Percentiles rank a stretch among this genome's conserved stretches.
phyloP scores from a whole-genome alignment of 2,888 invertebrate species.

The Phengaris arion region DNA sequence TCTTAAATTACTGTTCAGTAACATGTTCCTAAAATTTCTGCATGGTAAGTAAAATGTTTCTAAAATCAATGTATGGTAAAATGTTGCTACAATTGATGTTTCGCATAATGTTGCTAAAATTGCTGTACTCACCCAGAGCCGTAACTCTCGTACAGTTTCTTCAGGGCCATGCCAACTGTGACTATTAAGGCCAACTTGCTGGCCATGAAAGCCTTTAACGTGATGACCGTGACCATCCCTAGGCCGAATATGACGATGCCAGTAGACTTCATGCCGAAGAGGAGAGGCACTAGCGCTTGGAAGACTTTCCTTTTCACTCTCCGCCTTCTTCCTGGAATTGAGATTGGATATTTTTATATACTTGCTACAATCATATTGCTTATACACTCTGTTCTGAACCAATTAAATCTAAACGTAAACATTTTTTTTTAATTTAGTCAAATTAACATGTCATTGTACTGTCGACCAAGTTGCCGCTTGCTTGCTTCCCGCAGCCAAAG shows the following conservation, averaged over 20 bases:
- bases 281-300: conserved; percentile 82
- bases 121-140: conserved; percentile 61
- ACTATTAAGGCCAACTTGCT: conserved; percentile 84
- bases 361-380: not conserved
- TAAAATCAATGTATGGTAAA: not conserved
- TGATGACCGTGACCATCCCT: conserved; percentile 80
- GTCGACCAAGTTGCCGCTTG: no score
- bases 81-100: no score
- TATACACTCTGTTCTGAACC: no score
- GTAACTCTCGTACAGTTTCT: conserved; percentile 81
- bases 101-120: not conserved
- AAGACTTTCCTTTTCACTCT: conserved; percentile 77
- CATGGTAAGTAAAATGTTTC: not conserved
- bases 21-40: not conserved
- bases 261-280: conserved; percentile 84
- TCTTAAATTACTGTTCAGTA: not conserved
- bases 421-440: no score
- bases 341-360: not conserved
- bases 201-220: conserved; percentile 84
- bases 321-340: conserved; percentile 64
- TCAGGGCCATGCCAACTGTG: conserved; percentile 80
- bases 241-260: conserved; percentile 81
- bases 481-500: no score
- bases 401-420: no score
- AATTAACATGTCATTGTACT: no score